phyloP scores from a whole-genome alignment of 2,888 invertebrate species.

The Malachius bipustulatus region DNA sequence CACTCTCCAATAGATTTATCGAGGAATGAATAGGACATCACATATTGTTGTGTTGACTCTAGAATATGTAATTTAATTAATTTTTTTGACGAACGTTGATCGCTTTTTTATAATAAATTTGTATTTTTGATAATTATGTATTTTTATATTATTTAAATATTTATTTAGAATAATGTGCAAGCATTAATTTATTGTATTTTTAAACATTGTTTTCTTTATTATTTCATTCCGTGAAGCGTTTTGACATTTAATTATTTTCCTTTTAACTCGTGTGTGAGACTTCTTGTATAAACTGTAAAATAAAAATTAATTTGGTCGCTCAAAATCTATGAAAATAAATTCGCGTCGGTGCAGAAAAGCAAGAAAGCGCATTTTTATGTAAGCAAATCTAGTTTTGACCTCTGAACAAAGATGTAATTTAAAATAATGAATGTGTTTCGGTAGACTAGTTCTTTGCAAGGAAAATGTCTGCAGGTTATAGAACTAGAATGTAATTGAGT shows the following conservation, averaged over 20 bases:
- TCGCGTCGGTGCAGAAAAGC: constrained; percentile 19
- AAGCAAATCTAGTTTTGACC: constrained; percentile 33
- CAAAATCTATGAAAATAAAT: constrained; percentile 22
- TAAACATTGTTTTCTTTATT: constrained; percentile 1
- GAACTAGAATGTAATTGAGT: constrained; percentile 39
- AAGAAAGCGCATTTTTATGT: constrained; percentile 22
- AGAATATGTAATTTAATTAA: constrained; percentile 24
- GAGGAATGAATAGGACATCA: constrained; percentile 19
- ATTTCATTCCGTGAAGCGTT: background rate
- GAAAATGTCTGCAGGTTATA: constrained; percentile 30
- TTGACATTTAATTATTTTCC: too few relatives aligned
- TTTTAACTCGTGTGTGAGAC: constrained; percentile 7
- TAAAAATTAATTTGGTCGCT: constrained; percentile 25
- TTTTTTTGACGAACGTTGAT: constrained; percentile 18
- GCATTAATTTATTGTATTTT: constrained; percentile 11
- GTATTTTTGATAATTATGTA: constrained; percentile 35
- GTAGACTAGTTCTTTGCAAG: constrained; percentile 36
- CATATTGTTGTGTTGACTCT: constrained; percentile 24
- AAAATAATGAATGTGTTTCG: constrained; percentile 35
- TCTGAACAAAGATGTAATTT: constrained; percentile 28
- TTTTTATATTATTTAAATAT: constrained; percentile 30
- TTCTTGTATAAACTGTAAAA: constrained; percentile 29
- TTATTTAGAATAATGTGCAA: constrained; percentile 28
- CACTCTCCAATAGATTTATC: constrained; percentile 8
- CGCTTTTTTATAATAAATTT: constrained; percentile 22